Base-by-base conservation (phyloP, 2,888 invertebrate species). In the Eristalis arbustorum region DNA sequence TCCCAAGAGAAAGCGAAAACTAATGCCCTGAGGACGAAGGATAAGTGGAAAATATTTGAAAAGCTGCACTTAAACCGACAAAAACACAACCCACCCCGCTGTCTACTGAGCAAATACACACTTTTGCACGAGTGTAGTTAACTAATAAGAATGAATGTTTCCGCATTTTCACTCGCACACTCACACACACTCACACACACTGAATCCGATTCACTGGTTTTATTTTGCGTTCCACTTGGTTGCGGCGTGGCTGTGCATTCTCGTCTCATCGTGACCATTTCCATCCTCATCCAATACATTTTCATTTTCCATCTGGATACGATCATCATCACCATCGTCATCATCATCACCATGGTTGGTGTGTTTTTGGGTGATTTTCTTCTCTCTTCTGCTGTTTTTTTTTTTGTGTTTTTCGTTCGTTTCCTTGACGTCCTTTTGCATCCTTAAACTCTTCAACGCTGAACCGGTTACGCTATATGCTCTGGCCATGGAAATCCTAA, bases 21-120 rank as follows among this genome's bases (percentile, higher is more conserved):
- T 49, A 49, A 49, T 49, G 18, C 18, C 49, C 1, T 18, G 76
- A 72, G 76, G 83, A 76, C 49, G 1, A 68, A 18, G 56, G 77
- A 78, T 78, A 76, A 77, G 76, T 88, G 79, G 80, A 84, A 80
- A 88, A 77, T 84, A 80, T 88, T 84, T 84, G 88, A 84, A 84
- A 84, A 88, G 87, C 87, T 76, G 83, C 78, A 87, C 87, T 87
- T 83, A 87, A 74, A 71, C 78, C 59, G 49, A 14, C 4, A 49
- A 87, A 69, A 83, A 78, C 57, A 64, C 64, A 62, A 31, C 59
- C 59, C 73, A 31, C 49, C 59, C 66, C 62, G 31, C 62, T 14
- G 37, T 69, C 56, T 63, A 31, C 62, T 11, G 25, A 67, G 56
- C 74, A 62, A 64, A 34, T n/a, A 63, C 40, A 73, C 67, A 40